Base-by-base conservation (phyloP, 2,888 invertebrate genomes). In the Venusia cambrica region DNA sequence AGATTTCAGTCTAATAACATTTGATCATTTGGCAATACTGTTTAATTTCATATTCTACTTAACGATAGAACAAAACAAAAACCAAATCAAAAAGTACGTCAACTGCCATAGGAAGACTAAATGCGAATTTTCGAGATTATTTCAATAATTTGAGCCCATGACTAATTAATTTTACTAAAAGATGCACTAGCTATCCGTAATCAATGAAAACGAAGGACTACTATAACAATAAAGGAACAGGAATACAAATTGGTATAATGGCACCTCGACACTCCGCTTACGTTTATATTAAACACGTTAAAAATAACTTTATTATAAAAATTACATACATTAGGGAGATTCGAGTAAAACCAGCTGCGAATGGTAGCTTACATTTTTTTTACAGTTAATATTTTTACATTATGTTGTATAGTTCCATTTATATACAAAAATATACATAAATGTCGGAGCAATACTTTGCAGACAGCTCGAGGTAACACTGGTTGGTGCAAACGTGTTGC, bases 341-440 rank as follows among this genome's bases (percentile, higher is more conserved):
- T 85, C 74, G 69, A 77, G 64, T 79, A 75, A 76, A 81, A 78
- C 64, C 73, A 74, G 68, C 60, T 57, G 58, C 59, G 62, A 66
- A 64, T 73, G 61, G 67, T 63, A 62, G 67, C 47, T 57, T 64
- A 26, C 66, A 63, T 60, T 55, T 22, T 25, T 14, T 33, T 66
- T 77, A 41, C 41, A 62, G 67, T 69, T 73, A 78, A 80, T 79
- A 80, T 75, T 73, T 73, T 66, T 73, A 79, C 78, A 78, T 67
- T 70, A 66, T 71, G 72, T 21, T 69, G 66, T 73, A 72, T 72
- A 74, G 62, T 67, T 71, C 62, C 69, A 76, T 75, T 75, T 84
- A 85, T 85, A 79, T 85, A 84, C 84, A 84, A 81, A 81, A 80
- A 83, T 84, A 84, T 81, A 85, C 83, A 84, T 77, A 75, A 77